These are phyloP conservation scores for Brachionus angularis DNA, from an alignment of 1,140 invertebrate species.

Conservation along the genomic window DNA sequence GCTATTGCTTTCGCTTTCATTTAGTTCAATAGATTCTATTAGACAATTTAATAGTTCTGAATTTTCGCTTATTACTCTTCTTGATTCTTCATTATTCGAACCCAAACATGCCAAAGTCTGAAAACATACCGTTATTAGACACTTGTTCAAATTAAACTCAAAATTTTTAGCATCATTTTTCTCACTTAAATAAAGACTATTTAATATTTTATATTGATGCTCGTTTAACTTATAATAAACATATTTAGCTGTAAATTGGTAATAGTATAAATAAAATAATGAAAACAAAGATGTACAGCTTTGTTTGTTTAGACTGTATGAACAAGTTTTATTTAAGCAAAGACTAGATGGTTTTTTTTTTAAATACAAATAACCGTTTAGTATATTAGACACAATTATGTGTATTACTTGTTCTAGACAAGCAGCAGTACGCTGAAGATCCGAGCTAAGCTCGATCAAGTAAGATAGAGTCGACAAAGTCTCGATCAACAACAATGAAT, in stretches of 20 bases:
- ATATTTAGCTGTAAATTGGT: background rate
- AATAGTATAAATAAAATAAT: conserved; percentile 28
- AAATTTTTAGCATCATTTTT: no score
- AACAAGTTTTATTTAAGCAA: conserved; percentile 8
- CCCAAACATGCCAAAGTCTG: conserved; percentile 36
- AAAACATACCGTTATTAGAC: conserved; percentile 11
- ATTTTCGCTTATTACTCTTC: conserved; percentile 26
- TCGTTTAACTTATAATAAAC: conserved; percentile 5
- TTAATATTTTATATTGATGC: conserved; percentile 40
- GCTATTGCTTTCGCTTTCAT: background rate
- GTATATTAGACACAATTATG: conserved; percentile 6
- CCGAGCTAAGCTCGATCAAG: conserved; percentile 27
- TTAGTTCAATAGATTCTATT: conserved; percentile 21
- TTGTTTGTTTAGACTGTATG: conserved; percentile 9
- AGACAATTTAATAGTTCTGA: background rate
- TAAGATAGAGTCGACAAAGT: conserved; percentile 25
- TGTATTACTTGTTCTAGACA: conserved; percentile 28
- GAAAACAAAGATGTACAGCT: conserved; percentile 31
- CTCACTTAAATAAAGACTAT: conserved; percentile 1
- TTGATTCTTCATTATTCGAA: conserved; percentile 27
- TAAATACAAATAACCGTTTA: no score
- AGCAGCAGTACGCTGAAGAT: conserved; percentile 21
- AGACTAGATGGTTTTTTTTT: no score
- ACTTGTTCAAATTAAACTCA: conserved; percentile 23
- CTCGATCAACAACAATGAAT: conserved; percentile 31